Conservation (phyloP, 1,140 invertebrate genomes). For the Apis florea region DNA sequence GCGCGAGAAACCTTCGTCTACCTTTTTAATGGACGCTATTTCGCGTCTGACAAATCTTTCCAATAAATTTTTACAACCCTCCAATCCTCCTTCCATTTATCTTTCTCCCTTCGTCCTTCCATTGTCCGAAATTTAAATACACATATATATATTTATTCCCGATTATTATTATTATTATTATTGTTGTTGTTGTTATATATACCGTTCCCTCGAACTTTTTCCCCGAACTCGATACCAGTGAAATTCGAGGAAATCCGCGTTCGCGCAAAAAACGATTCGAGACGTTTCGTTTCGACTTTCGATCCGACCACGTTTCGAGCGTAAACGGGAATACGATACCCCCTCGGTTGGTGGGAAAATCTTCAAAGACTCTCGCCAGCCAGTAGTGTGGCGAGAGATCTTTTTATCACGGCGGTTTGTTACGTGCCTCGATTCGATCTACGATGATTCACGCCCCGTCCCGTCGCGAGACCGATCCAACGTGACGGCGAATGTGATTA, state of each 20-base stretch:
- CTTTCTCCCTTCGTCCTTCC: background rate
- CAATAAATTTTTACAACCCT: conserved; percentile 13
- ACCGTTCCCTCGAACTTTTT: background rate
- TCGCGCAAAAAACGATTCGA: too few relatives aligned
- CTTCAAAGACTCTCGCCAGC: too few relatives aligned
- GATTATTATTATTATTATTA: too few relatives aligned
- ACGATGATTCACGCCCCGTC: conserved; percentile 28
- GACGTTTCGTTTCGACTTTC: too few relatives aligned
- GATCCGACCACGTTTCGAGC: too few relatives aligned
- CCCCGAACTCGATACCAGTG: too few relatives aligned
- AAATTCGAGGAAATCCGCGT: too few relatives aligned
- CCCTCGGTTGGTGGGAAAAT: too few relatives aligned
- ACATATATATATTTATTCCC: too few relatives aligned
- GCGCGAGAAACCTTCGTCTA: conserved; percentile 39
- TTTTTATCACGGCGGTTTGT: conserved; percentile 20
- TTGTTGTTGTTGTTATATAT: too few relatives aligned
- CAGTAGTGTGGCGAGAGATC: too few relatives aligned
- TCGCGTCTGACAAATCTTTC: conserved; percentile 26
- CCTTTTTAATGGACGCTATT: conserved; percentile 50
- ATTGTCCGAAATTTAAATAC: background rate
- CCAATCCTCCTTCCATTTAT: background rate
- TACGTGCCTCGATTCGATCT: conserved; percentile 32
- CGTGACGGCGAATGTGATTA: conserved; percentile 25
- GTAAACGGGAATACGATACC: too few relatives aligned
- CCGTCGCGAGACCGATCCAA: background rate